Evolutionary conservation across 2,888 invertebrate species (phyloP).

Genomic region (Tridacna crocea): DNA sequence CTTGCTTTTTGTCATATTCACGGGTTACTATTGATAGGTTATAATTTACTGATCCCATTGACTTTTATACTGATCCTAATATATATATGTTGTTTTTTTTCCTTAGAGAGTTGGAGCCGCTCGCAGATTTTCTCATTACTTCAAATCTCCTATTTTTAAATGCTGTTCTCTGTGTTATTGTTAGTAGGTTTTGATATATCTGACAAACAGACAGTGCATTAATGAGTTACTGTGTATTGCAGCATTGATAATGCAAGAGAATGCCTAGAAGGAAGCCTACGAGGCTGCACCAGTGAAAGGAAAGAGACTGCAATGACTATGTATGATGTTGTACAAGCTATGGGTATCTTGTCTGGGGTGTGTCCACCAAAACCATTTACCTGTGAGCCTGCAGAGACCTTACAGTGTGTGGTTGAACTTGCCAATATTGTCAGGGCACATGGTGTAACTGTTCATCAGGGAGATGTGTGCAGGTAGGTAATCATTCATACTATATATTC

Average conservation of each 20-base stretch:
- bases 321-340: slow-evolving; percentile 21
- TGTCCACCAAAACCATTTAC: slow-evolving; percentile 34
- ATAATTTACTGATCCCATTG: too few species aligned
- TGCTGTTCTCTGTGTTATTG: too few species aligned
- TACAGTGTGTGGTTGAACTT: slow-evolving; percentile 37
- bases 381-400: slow-evolving; percentile 42
- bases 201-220: not conserved
- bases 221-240: not conserved
- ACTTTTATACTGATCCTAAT: too few species aligned
- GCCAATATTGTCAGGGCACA: slow-evolving; percentile 13
- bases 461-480: slow-evolving; percentile 38
- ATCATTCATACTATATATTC: too few species aligned
- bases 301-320: not conserved
- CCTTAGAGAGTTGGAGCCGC: too few species aligned
- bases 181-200: too few species aligned
- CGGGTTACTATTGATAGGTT: too few species aligned
- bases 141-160: too few species aligned
- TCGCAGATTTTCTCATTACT: too few species aligned
- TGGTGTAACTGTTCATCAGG: not conserved
- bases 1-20: too few species aligned
- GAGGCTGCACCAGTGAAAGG: slow-evolving; percentile 17
- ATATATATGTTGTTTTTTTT: too few species aligned
- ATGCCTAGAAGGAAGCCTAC: slow-evolving; percentile 1
- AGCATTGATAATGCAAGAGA: slow-evolving; percentile 17
- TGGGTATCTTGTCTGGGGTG: slow-evolving; percentile 38